These are phyloP conservation scores for Camponotus fellah DNA, from an alignment of 2,888 invertebrate genomes.

Conservation along the genomic window DNA sequence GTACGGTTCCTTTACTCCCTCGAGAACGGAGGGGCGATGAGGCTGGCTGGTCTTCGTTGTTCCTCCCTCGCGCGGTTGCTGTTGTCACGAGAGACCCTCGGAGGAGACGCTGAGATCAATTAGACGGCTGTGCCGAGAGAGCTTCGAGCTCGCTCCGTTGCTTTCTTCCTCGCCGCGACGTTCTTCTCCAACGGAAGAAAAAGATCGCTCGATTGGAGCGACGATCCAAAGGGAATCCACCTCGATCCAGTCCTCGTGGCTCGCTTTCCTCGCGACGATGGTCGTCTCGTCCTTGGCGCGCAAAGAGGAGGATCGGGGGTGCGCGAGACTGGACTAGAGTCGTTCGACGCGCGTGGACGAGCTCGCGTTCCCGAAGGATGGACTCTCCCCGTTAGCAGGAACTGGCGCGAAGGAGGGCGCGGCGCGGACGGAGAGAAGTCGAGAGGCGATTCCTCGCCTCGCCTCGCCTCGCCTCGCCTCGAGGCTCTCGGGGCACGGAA, in stretches of 20 bases:
- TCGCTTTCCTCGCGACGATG: too few relatives aligned
- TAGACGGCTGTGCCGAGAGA: slow-evolving; percentile 66
- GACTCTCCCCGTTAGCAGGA: slow-evolving; percentile 42
- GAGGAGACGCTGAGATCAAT: slow-evolving; percentile 75
- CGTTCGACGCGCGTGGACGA: slow-evolving; percentile 61
- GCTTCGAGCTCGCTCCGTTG: slow-evolving; percentile 58
- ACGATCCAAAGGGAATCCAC: not conserved
- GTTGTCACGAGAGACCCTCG: slow-evolving; percentile 55
- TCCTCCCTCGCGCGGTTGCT: slow-evolving; percentile 66
- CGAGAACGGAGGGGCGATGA: slow-evolving; percentile 62
- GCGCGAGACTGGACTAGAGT: slow-evolving; percentile 68
- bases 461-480: slow-evolving; percentile 1
- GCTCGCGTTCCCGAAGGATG: slow-evolving; percentile 57
- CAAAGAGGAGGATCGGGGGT: slow-evolving; percentile 22
- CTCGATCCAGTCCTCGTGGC: slow-evolving; percentile 3
- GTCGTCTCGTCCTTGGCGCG: slow-evolving; percentile 19
- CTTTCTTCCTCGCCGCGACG: slow-evolving; percentile 28
- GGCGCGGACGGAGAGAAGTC: not conserved
- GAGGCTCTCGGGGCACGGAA: slow-evolving; percentile 2
- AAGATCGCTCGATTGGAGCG: slow-evolving; percentile 10
- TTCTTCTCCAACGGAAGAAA: not conserved
- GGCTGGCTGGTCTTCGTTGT: slow-evolving; percentile 74
- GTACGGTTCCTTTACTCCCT: slow-evolving; percentile 47
- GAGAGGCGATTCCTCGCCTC: not conserved
- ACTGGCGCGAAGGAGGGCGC: slow-evolving; percentile 27